Conservation (phyloP, 2,888 invertebrate genomes). For the Rhodophaea formosa region DNA sequence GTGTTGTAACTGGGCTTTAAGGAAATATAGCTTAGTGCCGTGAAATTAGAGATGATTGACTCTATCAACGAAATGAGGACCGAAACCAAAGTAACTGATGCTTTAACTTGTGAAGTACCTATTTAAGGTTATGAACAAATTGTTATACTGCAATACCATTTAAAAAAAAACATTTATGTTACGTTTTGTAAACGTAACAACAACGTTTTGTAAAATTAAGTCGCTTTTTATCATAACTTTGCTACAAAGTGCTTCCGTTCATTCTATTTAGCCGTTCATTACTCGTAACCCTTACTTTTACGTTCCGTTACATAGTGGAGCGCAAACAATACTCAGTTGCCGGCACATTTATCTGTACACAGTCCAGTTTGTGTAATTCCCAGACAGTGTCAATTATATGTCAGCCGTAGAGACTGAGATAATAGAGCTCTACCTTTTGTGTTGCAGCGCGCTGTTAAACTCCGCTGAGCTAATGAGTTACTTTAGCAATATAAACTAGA, state of each 20-base stretch:
- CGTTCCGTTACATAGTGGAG: conserved; percentile 12
- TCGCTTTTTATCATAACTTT: background rate
- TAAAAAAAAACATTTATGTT: too few relatives aligned
- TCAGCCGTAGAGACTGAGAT: conserved; percentile 49
- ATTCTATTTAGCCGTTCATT: background rate
- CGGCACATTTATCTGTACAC: conserved; percentile 40
- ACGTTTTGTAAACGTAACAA: too few relatives aligned
- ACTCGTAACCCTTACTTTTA: background rate
- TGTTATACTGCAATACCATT: too few relatives aligned
- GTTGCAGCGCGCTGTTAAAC: conserved; percentile 38
- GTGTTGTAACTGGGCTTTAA: conserved; percentile 22
- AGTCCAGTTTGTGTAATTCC: conserved; percentile 42
- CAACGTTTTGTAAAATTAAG: background rate
- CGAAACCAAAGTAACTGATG: background rate
- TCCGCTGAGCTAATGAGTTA: conserved; percentile 53
- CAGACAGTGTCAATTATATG: conserved; percentile 54
- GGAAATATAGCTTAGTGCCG: conserved; percentile 14
- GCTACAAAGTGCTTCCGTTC: background rate
- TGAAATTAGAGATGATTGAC: conserved; percentile 11
- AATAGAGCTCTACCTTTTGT: conserved; percentile 59
- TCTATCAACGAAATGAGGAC: background rate
- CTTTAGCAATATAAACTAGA: conserved; percentile 47
- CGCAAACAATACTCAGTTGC: conserved; percentile 26
- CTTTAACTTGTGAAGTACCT: background rate
- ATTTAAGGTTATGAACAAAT: too few relatives aligned